phyloP scores from a whole-genome alignment of 2,797 vertebrate genomes.

The Picus viridis region DNA sequence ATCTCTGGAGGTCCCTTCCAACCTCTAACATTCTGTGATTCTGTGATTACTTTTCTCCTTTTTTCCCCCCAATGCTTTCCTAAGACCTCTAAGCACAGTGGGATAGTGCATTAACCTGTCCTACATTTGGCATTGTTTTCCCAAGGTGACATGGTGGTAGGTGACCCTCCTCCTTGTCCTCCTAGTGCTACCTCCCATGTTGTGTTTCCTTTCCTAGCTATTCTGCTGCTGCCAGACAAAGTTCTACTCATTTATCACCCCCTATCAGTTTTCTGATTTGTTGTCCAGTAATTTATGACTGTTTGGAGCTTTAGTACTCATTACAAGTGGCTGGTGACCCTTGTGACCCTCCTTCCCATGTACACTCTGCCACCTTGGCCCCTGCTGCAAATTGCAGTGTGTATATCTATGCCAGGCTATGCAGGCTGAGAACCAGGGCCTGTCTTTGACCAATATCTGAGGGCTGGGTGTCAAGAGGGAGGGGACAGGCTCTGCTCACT shows the following conservation, averaged over 20 bases:
- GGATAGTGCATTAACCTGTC: not conserved
- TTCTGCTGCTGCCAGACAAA: slow-evolving; percentile 24
- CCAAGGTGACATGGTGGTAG: not conserved
- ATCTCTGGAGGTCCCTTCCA: too few relatives aligned
- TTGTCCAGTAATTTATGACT: slow-evolving; percentile 39
- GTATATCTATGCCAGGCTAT: not conserved
- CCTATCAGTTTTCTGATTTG: slow-evolving; percentile 22
- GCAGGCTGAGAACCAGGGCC: not conserved
- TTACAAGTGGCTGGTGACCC: slow-evolving; percentile 31
- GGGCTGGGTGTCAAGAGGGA: too few relatives aligned
- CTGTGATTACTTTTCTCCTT: not conserved
- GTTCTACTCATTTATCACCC: slow-evolving; percentile 13
- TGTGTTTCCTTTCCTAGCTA: slow-evolving; percentile 24
- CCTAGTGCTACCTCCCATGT: not conserved
- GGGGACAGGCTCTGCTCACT: too few relatives aligned
- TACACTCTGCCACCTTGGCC: not conserved
- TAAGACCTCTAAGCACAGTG: not conserved
- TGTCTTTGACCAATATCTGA: not conserved
- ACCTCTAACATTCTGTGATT: too few relatives aligned
- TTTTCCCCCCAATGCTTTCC: not conserved
- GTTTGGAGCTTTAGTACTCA: slow-evolving; percentile 31
- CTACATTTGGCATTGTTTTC: slow-evolving; percentile 11
- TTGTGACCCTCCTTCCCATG: not conserved
- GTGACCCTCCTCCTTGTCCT: not conserved
- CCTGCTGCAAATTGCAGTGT: not conserved